Conservation (phyloP, 1,140 invertebrate species). For the Drosophila erecta region DNA sequence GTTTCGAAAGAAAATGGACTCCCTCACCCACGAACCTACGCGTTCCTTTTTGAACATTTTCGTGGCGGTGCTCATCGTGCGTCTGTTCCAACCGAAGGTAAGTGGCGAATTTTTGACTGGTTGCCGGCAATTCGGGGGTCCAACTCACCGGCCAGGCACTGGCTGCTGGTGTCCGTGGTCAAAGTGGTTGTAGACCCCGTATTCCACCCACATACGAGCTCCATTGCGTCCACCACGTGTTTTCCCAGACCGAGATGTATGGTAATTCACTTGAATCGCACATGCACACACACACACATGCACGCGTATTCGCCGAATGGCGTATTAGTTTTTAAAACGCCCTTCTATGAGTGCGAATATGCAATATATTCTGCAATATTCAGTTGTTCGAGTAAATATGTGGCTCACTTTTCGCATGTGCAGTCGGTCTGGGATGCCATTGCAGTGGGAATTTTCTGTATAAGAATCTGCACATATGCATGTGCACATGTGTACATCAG, state of each 20-base stretch:
- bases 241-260: conserved; percentile 34
- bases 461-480: conserved; percentile 12
- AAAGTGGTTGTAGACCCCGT: not conserved
- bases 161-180: not conserved
- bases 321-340: conserved; percentile 37
- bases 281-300: conserved; percentile 9
- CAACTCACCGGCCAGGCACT: not conserved
- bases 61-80: conserved; percentile 28
- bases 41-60: conserved; percentile 17
- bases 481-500: conserved; percentile 20
- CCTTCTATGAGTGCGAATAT: conserved; percentile 15
- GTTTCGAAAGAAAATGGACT: conserved; percentile 1
- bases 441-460: conserved; percentile 17
- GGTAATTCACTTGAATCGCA: conserved; percentile 38
- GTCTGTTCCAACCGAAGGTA: conserved; percentile 34
- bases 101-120: conserved; percentile 10
- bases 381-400: conserved; percentile 10
- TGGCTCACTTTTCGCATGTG: conserved; percentile 4
- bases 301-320: conserved; percentile 20
- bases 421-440: conserved; percentile 4
- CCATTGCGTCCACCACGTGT: conserved; percentile 36
- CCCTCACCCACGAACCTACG: not conserved
- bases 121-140: not conserved
- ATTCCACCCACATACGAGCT: not conserved
- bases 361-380: conserved; percentile 15